A percentile compares a stretch with the other conserved stretches of the same genome.
Evolutionary conservation across 2,888 invertebrate genomes (phyloP).

Genomic region (Petrolisthes cinctipes): DNA sequence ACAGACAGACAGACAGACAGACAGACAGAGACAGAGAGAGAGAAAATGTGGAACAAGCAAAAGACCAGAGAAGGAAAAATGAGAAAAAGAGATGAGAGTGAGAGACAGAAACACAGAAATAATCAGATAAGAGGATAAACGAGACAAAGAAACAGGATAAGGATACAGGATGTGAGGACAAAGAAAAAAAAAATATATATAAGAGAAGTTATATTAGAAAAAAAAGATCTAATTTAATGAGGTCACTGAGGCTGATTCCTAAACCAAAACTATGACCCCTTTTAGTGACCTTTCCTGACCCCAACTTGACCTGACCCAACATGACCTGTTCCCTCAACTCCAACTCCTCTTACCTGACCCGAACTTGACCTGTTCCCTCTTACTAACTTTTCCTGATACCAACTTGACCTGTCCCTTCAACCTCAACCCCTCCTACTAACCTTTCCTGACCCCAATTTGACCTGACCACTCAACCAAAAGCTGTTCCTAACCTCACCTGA

Average conservation of each 20-base stretch:
- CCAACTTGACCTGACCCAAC: neutral
- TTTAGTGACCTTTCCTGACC: neutral
- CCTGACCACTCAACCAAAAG: too few species aligned
- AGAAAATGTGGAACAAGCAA: too few species aligned
- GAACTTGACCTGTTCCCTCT: neutral
- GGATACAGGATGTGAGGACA: neutral
- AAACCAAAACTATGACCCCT: neutral
- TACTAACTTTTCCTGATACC: neutral
- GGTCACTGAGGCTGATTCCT: neutral
- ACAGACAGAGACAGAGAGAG: slow-evolving; percentile 7
- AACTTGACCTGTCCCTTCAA: neutral
- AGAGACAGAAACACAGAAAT: neutral
- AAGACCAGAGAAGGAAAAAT: neutral
- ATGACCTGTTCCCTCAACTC: too few species aligned
- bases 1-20: neutral
- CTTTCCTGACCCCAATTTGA: neutral
- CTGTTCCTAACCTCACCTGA: too few species aligned
- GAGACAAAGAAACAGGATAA: neutral
- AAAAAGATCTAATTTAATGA: neutral
- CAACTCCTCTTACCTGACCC: neutral
- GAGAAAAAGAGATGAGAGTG: neutral
- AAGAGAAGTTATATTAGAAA: neutral
- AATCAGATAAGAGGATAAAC: neutral
- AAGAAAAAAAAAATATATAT: too few species aligned
- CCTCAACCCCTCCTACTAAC: neutral